Evolutionary conservation across 1,140 invertebrate species (phyloP).

Genomic region (Drosophila nannoptera): DNA sequence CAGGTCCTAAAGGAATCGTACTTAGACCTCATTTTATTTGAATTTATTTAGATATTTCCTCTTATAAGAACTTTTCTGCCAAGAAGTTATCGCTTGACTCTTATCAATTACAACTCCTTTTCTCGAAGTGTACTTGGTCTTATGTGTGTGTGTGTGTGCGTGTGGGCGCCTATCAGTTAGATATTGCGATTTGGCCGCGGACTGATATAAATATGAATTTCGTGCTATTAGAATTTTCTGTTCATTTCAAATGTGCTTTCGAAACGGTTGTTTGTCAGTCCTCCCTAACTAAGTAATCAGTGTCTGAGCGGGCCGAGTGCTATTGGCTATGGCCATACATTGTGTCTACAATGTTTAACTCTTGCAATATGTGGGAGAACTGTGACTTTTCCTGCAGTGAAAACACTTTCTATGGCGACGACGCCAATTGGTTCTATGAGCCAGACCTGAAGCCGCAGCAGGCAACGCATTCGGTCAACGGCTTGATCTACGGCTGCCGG

Average conservation of each 20-base stretch:
- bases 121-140: not conserved
- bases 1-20: not conserved
- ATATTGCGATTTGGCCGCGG: constrained; percentile 44
- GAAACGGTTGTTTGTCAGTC: constrained; percentile 40
- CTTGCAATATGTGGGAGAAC: constrained; percentile 54
- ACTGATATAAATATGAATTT: constrained; percentile 67
- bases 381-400: constrained; percentile 60
- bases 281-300: not conserved
- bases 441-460: constrained; percentile 44
- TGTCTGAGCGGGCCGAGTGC: constrained; percentile 3
- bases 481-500: constrained; percentile 42
- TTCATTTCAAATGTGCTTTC: constrained; percentile 55
- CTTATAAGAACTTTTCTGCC: too few species aligned
- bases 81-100: too few species aligned
- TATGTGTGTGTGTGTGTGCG: constrained; percentile 1
- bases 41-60: too few species aligned
- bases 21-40: too few species aligned
- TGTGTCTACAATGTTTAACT: constrained; percentile 53
- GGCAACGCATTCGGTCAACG: constrained; percentile 28
- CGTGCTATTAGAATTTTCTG: constrained; percentile 61
- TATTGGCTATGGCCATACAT: constrained; percentile 39
- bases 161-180: constrained; percentile 21
- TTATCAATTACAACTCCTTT: not conserved
- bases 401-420: constrained; percentile 67
- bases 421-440: constrained; percentile 39